Conservation (phyloP, 2,113 vertebrate genomes). For the Nothoprocta perdicaria region DNA sequence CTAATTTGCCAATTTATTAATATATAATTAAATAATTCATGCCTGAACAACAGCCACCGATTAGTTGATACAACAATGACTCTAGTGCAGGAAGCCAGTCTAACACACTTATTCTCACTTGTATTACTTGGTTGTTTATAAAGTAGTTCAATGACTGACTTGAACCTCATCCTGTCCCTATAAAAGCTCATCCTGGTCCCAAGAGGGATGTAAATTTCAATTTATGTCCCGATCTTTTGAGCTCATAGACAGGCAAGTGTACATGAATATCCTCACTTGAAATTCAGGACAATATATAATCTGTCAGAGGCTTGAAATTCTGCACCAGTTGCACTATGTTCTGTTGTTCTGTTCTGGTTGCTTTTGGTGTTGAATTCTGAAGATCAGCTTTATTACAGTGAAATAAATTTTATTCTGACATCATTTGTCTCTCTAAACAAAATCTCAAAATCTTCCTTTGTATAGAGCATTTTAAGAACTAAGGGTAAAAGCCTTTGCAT, state of each 20-base stretch:
- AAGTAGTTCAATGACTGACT: background rate
- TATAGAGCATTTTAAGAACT: background rate
- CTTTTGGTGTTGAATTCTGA: background rate
- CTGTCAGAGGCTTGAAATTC: background rate
- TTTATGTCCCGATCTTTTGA: background rate
- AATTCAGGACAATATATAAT: background rate
- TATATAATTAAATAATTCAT: background rate
- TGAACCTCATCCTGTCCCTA: background rate
- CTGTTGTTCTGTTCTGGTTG: background rate
- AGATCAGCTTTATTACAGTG: background rate
- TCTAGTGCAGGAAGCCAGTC: background rate
- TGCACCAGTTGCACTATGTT: background rate
- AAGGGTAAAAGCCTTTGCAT: background rate
- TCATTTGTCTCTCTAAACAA: background rate
- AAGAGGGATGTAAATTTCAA: background rate
- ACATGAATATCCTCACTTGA: background rate
- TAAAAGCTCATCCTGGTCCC: background rate
- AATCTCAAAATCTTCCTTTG: background rate
- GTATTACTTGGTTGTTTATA: background rate
- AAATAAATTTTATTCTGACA: background rate
- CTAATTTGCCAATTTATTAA: background rate
- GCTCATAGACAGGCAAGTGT: background rate
- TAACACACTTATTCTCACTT: background rate
- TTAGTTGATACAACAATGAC: background rate
- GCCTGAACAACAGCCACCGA: background rate